Evolutionary conservation across 2,113 vertebrate species (phyloP).

Genomic region (Ciconia boyciana): DNA sequence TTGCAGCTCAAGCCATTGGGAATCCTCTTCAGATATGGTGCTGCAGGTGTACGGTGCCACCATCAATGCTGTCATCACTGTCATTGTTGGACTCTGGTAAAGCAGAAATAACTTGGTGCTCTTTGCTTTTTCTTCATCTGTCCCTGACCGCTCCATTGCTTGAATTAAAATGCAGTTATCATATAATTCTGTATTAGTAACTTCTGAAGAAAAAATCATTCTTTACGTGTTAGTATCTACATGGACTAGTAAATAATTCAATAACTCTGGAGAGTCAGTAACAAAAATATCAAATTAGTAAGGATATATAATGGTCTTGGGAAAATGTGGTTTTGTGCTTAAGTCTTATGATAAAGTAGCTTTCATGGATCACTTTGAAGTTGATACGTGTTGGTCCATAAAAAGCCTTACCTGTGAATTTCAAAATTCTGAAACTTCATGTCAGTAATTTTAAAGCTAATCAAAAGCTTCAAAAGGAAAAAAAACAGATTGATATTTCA

Average conservation of each 20-base stretch:
- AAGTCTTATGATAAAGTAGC: background rate
- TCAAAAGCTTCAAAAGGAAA: background rate
- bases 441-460: background rate
- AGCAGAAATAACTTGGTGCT: background rate
- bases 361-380: background rate
- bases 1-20: background rate
- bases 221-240: background rate
- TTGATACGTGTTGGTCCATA: background rate
- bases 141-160: background rate
- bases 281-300: background rate
- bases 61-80: background rate
- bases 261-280: background rate
- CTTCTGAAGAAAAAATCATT: background rate
- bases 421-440: background rate
- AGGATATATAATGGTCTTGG: background rate
- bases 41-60: accelerated
- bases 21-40: background rate
- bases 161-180: background rate
- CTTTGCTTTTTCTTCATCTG: background rate
- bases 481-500: background rate
- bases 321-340: background rate
- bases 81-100: background rate
- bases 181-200: background rate
- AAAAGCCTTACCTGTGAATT: background rate
- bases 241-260: background rate